Evolutionary conservation across 2,888 invertebrate genomes (phyloP).

Genomic region (Unio pictorum): DNA sequence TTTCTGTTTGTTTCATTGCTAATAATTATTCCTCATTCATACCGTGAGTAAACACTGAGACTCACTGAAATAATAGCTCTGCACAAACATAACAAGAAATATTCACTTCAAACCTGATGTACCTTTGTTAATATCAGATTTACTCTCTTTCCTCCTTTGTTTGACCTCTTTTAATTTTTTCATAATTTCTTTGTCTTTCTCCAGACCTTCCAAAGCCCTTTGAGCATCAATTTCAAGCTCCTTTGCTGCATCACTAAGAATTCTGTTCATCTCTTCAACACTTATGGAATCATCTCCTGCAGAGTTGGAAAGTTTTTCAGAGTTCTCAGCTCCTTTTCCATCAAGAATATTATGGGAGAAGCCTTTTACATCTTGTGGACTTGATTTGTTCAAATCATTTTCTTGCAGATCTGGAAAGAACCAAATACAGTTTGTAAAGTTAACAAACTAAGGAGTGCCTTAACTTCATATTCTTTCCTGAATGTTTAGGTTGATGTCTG

Average conservation of each 20-base stretch:
- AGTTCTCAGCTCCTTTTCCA: slow-evolving; percentile 1
- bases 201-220: slow-evolving; percentile 49
- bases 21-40: too few species aligned
- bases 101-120: not conserved
- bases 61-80: too few species aligned
- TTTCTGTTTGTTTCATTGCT: too few species aligned
- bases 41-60: too few species aligned
- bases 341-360: slow-evolving; percentile 41
- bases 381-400: slow-evolving; percentile 50
- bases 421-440: not conserved
- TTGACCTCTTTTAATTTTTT: slow-evolving; percentile 55
- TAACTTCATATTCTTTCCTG: too few species aligned
- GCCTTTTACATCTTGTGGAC: slow-evolving; percentile 34
- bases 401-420: slow-evolving; percentile 19
- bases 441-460: too few species aligned
- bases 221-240: slow-evolving; percentile 63
- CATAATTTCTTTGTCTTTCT: slow-evolving; percentile 64
- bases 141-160: slow-evolving; percentile 68
- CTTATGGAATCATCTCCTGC: slow-evolving; percentile 28
- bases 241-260: slow-evolving; percentile 54
- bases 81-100: too few species aligned
- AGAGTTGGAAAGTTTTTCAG: slow-evolving; percentile 3
- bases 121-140: slow-evolving; percentile 31
- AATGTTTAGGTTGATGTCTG: too few species aligned
- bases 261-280: slow-evolving; percentile 53